Conservation (phyloP, 2,888 invertebrate genomes). For the Scaptodrosophila latifasciaeformis region DNA sequence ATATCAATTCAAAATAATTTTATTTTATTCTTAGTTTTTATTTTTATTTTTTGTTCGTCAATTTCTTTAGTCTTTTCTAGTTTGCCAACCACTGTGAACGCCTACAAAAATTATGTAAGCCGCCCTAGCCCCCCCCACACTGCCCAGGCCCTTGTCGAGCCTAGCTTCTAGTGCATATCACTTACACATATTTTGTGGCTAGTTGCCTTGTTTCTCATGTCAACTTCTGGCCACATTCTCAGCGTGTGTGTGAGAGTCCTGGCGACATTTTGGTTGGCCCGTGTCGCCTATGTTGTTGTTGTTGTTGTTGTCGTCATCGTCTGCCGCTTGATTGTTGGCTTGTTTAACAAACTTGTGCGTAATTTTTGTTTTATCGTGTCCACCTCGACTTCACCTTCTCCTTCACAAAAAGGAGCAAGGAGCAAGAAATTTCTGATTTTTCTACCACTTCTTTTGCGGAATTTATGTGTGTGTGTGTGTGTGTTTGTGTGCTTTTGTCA, state of each 20-base stretch:
- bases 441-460: too few relatives aligned
- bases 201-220: slow-evolving; percentile 33
- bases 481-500: slow-evolving; percentile 6
- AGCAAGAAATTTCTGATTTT: too few relatives aligned
- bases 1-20: too few relatives aligned
- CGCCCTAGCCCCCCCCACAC: not conserved
- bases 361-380: slow-evolving; percentile 21
- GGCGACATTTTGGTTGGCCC: not conserved
- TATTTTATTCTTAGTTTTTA: too few relatives aligned
- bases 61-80: too few relatives aligned
- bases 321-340: slow-evolving; percentile 28
- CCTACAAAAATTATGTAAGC: too few relatives aligned
- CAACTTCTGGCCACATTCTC: slow-evolving; percentile 17
- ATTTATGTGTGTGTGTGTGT: slow-evolving; percentile 1
- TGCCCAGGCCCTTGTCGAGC: not conserved
- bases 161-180: slow-evolving; percentile 14
- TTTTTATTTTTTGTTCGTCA: too few relatives aligned
- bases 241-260: not conserved
- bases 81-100: too few relatives aligned
- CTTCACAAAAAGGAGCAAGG: too few relatives aligned
- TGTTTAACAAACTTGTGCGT: slow-evolving; percentile 40
- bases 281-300: slow-evolving; percentile 27
- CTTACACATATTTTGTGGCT: slow-evolving; percentile 37
- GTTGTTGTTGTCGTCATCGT: slow-evolving; percentile 9
- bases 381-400: not conserved